Evolutionary conservation across 2,888 invertebrate genomes (phyloP).

Genomic region (Melanostoma mellinum): DNA sequence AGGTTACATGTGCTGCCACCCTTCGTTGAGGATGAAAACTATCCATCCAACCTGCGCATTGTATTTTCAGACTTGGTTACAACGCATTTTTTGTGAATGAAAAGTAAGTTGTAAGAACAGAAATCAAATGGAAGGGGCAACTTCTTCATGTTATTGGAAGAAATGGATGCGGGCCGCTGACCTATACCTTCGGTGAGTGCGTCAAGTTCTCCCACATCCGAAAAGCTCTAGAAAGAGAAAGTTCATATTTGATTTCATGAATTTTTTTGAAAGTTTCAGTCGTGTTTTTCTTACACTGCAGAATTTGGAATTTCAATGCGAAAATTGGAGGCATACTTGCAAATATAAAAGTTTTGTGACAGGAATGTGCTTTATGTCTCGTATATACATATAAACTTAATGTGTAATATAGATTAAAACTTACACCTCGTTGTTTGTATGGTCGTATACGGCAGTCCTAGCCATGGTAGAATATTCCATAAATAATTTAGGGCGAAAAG

Average conservation of each 20-base stretch:
- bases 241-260: conserved; percentile 56
- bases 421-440: not conserved
- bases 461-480: conserved; percentile 24
- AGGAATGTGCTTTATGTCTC: conserved; percentile 56
- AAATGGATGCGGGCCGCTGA: conserved; percentile 68
- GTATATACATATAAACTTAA: conserved; percentile 7
- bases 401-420: conserved; percentile 53
- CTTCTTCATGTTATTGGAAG: conserved; percentile 51
- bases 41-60: conserved; percentile 34
- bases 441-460: conserved; percentile 11
- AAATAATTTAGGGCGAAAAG: conserved; percentile 2
- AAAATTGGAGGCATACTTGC: conserved; percentile 22
- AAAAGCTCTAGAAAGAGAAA: conserved; percentile 65
- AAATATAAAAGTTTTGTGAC: conserved; percentile 26
- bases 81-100: conserved; percentile 71
- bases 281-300: conserved; percentile 48
- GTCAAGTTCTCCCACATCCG: conserved; percentile 54
- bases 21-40: conserved; percentile 23
- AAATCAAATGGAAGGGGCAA: conserved; percentile 37
- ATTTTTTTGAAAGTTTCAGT: conserved; percentile 57
- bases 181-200: conserved; percentile 56
- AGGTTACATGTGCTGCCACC: conserved; percentile 15
- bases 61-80: conserved; percentile 6
- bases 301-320: conserved; percentile 56
- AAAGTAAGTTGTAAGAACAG: conserved; percentile 60